Conservation (phyloP, 2,888 invertebrate species). For the Ommatoiulus sabulosus region DNA sequence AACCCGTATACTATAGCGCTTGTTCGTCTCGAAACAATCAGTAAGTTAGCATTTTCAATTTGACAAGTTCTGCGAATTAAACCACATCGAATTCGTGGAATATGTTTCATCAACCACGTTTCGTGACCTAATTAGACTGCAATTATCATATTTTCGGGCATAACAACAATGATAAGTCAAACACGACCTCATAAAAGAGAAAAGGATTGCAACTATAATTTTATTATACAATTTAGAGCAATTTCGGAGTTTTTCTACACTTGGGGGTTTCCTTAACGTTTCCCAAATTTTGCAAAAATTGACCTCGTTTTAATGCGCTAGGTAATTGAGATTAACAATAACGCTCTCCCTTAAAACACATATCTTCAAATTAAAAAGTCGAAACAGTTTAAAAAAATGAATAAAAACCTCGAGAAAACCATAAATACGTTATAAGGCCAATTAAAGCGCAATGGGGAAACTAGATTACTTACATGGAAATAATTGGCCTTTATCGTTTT, state of each 20-base stretch:
- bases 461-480: not conserved
- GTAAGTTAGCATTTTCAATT: not conserved
- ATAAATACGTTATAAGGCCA: not conserved
- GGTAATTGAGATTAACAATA: not conserved
- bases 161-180: not conserved
- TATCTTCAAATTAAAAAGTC: not conserved
- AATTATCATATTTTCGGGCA: constrained; percentile 13
- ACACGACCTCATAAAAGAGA: constrained; percentile 15
- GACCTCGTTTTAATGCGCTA: not conserved
- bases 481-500: not conserved
- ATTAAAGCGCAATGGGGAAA: not conserved
- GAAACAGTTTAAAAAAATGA: not conserved
- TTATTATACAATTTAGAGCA: not conserved
- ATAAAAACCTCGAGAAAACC: not conserved
- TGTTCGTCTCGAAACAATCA: too few species aligned
- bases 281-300: not conserved
- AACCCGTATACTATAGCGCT: too few species aligned
- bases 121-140: constrained; percentile 15
- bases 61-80: not conserved
- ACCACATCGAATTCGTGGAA: not conserved
- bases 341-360: not conserved
- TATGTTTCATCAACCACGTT: not conserved
- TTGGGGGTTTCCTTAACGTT: not conserved
- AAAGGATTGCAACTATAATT: not conserved
- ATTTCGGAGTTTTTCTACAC: not conserved